Conservation (phyloP, 1,140 invertebrate species). For the Drosophila bocki region DNA sequence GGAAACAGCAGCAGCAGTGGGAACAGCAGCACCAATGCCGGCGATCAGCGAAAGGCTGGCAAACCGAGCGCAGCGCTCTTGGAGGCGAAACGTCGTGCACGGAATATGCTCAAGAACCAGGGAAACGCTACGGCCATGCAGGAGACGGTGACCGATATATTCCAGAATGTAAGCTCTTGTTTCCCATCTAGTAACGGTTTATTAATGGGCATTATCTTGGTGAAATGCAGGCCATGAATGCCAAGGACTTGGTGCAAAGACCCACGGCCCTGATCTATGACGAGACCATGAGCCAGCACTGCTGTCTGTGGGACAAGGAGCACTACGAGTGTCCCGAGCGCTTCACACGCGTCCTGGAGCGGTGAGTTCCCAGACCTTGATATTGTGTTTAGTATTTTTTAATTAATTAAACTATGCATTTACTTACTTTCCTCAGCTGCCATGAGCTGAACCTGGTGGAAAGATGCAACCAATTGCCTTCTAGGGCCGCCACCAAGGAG, state of each 20-base stretch:
- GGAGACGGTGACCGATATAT: conserved; percentile 86
- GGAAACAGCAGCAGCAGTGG: conserved; percentile 29
- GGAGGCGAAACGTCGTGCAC: conserved; percentile 87
- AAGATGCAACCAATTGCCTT: conserved; percentile 88
- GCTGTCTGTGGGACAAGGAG: conserved; percentile 92
- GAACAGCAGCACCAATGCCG: conserved; percentile 9
- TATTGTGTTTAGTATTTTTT: too few relatives aligned
- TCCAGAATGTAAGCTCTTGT: conserved; percentile 86
- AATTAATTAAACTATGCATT: neutral
- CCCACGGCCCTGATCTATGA: conserved; percentile 93
- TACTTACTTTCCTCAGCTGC: conserved; percentile 86
- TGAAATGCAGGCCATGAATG: conserved; percentile 87
- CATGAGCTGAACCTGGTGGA: conserved; percentile 90
- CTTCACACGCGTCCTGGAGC: conserved; percentile 89
- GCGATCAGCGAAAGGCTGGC: conserved; percentile 34
- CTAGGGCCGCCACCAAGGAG: conserved; percentile 89
- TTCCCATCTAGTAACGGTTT: neutral
- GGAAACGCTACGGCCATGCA: conserved; percentile 67
- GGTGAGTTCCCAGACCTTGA: conserved; percentile 82
- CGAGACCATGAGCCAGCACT: conserved; percentile 90
- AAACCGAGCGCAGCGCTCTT: conserved; percentile 86
- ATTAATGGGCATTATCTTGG: conserved; percentile 12
- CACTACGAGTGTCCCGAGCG: conserved; percentile 94
- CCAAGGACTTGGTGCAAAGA: conserved; percentile 87
- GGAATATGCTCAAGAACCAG: conserved; percentile 86